Conservation (phyloP, 1,140 invertebrate genomes). For the Brachionus calyciflorus region DNA sequence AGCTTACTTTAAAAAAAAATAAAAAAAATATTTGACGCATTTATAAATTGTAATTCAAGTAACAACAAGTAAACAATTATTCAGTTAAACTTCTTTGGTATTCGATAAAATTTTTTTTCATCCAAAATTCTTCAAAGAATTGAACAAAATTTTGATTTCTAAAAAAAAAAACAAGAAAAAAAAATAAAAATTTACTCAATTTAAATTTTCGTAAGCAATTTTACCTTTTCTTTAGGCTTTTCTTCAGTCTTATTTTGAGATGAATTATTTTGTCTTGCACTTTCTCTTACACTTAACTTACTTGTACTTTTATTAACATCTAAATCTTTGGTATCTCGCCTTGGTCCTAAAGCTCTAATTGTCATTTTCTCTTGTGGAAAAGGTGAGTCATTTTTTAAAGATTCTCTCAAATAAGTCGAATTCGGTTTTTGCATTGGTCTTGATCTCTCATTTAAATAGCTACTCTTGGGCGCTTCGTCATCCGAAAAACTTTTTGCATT, state of each 20-base stretch:
- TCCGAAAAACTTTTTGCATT: conserved; percentile 40
- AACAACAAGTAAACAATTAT: no score
- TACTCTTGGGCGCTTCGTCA: conserved; percentile 5
- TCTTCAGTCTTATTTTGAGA: background rate
- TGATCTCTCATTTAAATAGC: background rate
- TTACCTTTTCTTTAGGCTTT: conserved; percentile 14
- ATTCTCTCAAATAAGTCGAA: conserved; percentile 36
- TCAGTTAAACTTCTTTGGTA: no score
- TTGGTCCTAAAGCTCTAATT: background rate
- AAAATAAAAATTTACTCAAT: background rate
- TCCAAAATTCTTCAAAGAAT: no score
- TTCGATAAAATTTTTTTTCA: no score
- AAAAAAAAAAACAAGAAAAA: background rate
- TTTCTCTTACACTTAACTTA: background rate
- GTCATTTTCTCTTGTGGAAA: background rate
- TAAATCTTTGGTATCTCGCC: background rate
- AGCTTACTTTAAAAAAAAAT: no score
- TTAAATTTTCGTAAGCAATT: background rate
- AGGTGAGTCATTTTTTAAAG: background rate
- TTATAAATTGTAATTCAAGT: no score
- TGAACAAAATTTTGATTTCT: background rate
- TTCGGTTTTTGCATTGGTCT: conserved; percentile 16
- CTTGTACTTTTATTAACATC: background rate
- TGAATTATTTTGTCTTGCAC: background rate
- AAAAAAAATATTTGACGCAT: no score